These are phyloP conservation scores for Tolmerus cingulatus DNA, from an alignment of 2,888 invertebrate genomes.

Conservation along the genomic window DNA sequence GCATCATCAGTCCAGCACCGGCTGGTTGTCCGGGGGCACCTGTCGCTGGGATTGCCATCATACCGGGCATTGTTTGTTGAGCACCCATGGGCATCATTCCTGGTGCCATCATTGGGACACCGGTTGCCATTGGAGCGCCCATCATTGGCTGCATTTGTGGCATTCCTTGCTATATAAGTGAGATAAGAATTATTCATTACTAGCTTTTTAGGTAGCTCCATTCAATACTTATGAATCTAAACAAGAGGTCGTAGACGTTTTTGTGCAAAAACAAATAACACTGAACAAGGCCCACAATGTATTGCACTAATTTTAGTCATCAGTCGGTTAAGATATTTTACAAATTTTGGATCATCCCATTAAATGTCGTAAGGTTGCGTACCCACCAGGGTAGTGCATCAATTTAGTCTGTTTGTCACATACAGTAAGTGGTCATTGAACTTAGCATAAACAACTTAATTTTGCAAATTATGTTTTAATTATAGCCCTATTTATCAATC, in stretches of 20 bases:
- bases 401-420: neutral
- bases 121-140: slow-evolving; percentile 54
- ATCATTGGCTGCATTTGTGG: slow-evolving; percentile 58
- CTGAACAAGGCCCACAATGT: neutral
- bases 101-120: slow-evolving; percentile 57
- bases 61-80: slow-evolving; percentile 43
- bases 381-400: neutral
- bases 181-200: slow-evolving; percentile 11
- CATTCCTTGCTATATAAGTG: slow-evolving; percentile 60
- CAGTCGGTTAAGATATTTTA: neutral
- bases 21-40: slow-evolving; percentile 53
- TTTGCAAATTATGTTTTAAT: neutral
- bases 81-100: slow-evolving; percentile 55
- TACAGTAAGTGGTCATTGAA: neutral
- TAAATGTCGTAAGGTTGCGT: neutral
- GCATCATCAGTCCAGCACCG: slow-evolving; percentile 54
- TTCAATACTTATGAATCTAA: neutral
- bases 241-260: neutral
- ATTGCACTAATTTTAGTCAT: neutral
- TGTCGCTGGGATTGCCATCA: slow-evolving; percentile 50
- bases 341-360: neutral
- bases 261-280: neutral
- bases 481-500: neutral
- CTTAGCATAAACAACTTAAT: neutral
- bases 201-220: neutral